phyloP scores from a whole-genome alignment of 2,888 invertebrate species.

The Xylocampa areola region DNA sequence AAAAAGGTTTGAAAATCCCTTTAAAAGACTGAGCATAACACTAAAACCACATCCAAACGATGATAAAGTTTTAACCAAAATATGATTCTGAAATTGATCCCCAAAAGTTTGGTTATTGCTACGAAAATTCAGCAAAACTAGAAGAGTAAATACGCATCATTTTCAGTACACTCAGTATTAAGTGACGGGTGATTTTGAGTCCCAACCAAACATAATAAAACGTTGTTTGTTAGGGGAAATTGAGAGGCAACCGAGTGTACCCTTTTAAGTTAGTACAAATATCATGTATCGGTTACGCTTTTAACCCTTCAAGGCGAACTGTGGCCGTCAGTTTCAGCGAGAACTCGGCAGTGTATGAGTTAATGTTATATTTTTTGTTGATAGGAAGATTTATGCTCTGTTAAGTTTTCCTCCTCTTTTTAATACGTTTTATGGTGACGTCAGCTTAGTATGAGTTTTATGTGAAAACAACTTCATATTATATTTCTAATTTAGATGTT shows the following conservation, averaged over 20 bases:
- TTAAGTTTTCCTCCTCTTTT: too few species aligned
- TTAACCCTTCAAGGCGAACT: slow-evolving; percentile 43
- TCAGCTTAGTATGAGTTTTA: too few species aligned
- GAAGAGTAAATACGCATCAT: slow-evolving; percentile 22
- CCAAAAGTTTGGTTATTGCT: slow-evolving; percentile 8
- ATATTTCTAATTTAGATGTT: too few species aligned
- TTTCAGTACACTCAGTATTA: slow-evolving; percentile 20
- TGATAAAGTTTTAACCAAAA: slow-evolving; percentile 11
- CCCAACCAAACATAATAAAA: slow-evolving; percentile 52
- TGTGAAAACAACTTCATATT: too few species aligned
- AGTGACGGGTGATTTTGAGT: slow-evolving; percentile 35
- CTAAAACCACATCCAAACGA: too few species aligned
- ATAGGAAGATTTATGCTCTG: too few species aligned
- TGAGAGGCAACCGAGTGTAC: slow-evolving; percentile 50
- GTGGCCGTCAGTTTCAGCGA: slow-evolving; percentile 16
- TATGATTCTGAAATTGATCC: slow-evolving; percentile 10
- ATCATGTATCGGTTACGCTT: slow-evolving; percentile 54
- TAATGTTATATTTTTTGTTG: too few species aligned
- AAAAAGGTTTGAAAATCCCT: too few species aligned
- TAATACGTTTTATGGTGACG: too few species aligned
- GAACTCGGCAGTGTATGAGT: neutral
- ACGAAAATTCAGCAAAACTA: slow-evolving; percentile 18
- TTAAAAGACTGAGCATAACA: too few species aligned
- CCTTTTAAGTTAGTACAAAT: slow-evolving; percentile 58
- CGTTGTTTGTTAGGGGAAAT: slow-evolving; percentile 52